A percentile compares a stretch with the other conserved stretches of the same genome.
Evolutionary conservation across 2,113 vertebrate genomes (phyloP).

Genomic region (Blennius ocellaris): DNA sequence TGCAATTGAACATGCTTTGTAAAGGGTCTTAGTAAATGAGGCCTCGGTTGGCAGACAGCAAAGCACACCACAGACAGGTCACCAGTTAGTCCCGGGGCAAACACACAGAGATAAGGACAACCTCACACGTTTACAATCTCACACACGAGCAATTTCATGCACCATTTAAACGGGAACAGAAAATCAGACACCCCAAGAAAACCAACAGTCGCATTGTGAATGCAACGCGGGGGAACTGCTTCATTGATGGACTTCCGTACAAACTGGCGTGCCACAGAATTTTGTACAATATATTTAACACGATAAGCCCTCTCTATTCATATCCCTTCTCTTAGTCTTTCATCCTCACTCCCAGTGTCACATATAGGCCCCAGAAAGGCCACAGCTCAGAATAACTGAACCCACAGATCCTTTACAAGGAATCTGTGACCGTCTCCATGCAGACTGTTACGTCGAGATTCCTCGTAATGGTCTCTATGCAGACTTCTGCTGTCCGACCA

Average conservation of each 20-base stretch:
- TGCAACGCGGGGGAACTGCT: too few species aligned
- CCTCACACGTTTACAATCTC: too few species aligned
- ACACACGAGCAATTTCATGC: too few species aligned
- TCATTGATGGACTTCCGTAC: conserved; percentile 42
- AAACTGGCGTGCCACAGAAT: conserved; percentile 11
- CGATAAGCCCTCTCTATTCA: conserved; percentile 24
- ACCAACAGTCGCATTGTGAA: too few species aligned
- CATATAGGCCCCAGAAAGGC: conserved; percentile 65
- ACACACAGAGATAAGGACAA: too few species aligned
- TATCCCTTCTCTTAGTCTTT: conserved; percentile 38
- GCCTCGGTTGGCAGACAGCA: too few species aligned
- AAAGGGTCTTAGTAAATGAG: too few species aligned
- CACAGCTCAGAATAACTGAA: conserved; percentile 68
- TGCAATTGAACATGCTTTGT: too few species aligned
- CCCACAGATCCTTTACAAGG: conserved; percentile 13
- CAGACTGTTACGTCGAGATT: conserved; percentile 15
- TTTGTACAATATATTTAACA: conserved; percentile 21
- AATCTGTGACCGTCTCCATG: conserved; percentile 18
- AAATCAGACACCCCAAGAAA: too few species aligned
- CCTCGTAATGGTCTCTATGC: conserved; percentile 11
- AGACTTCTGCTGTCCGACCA: conserved; percentile 23
- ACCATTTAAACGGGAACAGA: too few species aligned
- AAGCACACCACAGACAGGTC: too few species aligned
- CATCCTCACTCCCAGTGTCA: conserved; percentile 9
- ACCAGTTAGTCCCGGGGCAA: too few species aligned